Conservation (phyloP, 2,113 vertebrate genomes). For the Prunella himalayana region DNA sequence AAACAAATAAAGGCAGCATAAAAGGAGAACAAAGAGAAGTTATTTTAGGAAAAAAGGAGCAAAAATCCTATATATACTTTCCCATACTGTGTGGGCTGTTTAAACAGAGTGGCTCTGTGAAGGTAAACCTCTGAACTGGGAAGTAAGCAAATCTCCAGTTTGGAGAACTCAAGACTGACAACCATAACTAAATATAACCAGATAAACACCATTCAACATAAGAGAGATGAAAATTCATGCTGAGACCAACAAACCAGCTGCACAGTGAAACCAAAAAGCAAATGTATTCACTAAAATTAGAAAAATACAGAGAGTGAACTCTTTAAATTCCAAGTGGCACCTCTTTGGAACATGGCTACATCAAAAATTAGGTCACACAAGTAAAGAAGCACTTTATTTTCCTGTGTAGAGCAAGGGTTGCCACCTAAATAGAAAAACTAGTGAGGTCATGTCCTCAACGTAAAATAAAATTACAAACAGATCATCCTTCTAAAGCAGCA, state of each 20-base stretch:
- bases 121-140: not conserved
- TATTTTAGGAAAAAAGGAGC: not conserved
- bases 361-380: not conserved
- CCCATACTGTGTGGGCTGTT: not conserved
- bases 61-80: not conserved
- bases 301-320: not conserved
- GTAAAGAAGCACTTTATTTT: not conserved
- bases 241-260: not conserved
- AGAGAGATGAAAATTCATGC: not conserved
- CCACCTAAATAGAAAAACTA: not conserved
- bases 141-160: not conserved
- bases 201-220: not conserved
- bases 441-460: not conserved
- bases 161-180: not conserved
- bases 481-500: not conserved
- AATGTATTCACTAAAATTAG: not conserved
- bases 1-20: not conserved
- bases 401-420: not conserved
- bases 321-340: not conserved
- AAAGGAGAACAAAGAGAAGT: not conserved
- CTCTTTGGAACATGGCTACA: not conserved
- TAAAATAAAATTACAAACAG: not conserved
- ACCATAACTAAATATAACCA: not conserved
- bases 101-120: not conserved
- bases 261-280: not conserved